Evolutionary conservation across 2,888 invertebrate species (phyloP).

Genomic region (Hirtodrosophila trivittata): DNA sequence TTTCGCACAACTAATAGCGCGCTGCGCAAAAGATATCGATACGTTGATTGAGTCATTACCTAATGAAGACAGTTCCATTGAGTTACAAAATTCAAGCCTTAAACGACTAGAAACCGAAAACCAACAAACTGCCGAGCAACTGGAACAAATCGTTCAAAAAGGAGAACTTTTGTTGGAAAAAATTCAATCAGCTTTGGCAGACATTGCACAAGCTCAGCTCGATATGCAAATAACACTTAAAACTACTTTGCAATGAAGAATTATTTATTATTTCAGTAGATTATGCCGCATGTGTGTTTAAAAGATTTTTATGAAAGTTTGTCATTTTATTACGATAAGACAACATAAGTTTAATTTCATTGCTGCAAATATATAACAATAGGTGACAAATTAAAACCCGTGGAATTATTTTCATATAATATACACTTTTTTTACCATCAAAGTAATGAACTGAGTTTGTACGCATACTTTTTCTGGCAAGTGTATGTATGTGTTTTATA

Average conservation of each 20-base stretch:
- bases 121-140: constrained; percentile 93
- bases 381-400: too few species aligned
- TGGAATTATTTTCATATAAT: too few species aligned
- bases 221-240: constrained; percentile 87
- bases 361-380: too few species aligned
- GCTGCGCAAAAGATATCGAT: constrained; percentile 99
- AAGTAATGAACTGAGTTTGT: too few species aligned
- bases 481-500: too few species aligned
- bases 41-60: constrained; percentile 97
- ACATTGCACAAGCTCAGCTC: constrained; percentile 95
- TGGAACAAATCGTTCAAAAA: constrained; percentile 92
- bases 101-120: constrained; percentile 94
- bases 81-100: constrained; percentile 93
- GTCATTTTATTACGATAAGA: too few species aligned
- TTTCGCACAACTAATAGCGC: constrained; percentile 96
- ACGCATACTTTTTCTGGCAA: too few species aligned
- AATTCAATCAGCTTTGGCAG: constrained; percentile 95
- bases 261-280: too few species aligned
- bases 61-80: constrained; percentile 97
- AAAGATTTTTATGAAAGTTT: too few species aligned
- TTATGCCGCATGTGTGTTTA: too few species aligned
- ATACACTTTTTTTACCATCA: too few species aligned
- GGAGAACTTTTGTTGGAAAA: constrained; percentile 94
- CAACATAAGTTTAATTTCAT: too few species aligned
- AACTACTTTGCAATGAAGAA: constrained; percentile 28